Conservation (phyloP, 2,888 invertebrate genomes). For the Megastigmus dorsalis region DNA sequence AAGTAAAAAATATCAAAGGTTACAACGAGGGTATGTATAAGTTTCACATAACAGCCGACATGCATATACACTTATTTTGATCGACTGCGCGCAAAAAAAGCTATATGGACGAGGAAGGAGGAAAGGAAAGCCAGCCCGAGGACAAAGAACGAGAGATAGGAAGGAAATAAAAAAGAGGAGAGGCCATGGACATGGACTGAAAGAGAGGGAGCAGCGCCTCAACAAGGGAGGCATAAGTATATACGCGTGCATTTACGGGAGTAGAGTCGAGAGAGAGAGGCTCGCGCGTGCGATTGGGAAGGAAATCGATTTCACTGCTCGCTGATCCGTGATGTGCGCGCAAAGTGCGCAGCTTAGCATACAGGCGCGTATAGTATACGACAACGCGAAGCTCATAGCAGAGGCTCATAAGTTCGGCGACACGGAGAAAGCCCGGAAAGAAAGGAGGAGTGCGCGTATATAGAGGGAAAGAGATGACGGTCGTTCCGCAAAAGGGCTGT, state of each 20-base stretch:
- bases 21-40: no score
- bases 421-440: neutral
- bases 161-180: neutral
- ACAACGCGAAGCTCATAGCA: no score
- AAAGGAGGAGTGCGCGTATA: no score
- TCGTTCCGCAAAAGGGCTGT: conserved; percentile 19
- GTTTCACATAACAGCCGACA: no score
- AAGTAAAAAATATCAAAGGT: no score
- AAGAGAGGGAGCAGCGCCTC: neutral
- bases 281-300: conserved; percentile 45
- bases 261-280: neutral
- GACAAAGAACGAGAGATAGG: neutral
- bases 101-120: no score
- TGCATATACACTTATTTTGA: no score
- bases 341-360: conserved; percentile 12
- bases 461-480: neutral
- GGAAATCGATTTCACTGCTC: conserved; percentile 62
- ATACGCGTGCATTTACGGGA: no score
- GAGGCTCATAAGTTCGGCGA: no score
- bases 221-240: no score
- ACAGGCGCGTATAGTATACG: neutral
- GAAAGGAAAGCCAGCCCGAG: neutral
- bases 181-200: no score
- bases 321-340: conserved; percentile 40
- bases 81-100: no score